These are phyloP conservation scores for Pterobdella sp. DNA, from an alignment of 2,888 invertebrate genomes.

Conservation along the genomic window DNA sequence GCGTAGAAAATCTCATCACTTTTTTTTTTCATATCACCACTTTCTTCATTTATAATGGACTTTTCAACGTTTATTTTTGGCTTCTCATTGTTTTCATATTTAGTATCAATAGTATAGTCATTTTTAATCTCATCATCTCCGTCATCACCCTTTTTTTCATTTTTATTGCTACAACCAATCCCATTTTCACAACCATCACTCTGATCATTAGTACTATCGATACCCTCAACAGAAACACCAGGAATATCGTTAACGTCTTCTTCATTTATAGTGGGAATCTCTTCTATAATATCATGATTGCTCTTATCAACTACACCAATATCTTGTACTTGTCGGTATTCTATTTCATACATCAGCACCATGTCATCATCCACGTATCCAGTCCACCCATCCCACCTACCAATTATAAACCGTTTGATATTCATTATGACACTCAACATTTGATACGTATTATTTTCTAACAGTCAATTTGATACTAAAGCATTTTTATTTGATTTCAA, in stretches of 20 bases:
- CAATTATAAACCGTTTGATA: too few relatives aligned
- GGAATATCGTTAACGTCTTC: not conserved
- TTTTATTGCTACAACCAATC: not conserved
- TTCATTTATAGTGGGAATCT: too few relatives aligned
- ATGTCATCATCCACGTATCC: conserved; percentile 25
- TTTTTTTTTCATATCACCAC: not conserved
- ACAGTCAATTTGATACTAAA: too few relatives aligned
- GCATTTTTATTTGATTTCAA: not conserved
- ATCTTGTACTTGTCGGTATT: conserved; percentile 28
- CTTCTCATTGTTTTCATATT: not conserved
- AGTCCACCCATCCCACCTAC: conserved; percentile 32
- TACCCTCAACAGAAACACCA: not conserved
- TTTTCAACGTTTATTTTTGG: not conserved
- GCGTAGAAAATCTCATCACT: not conserved
- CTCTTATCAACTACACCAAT: too few relatives aligned
- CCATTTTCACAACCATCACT: not conserved
- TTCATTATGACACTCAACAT: too few relatives aligned
- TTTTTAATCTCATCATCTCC: not conserved
- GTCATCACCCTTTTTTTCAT: not conserved
- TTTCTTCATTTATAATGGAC: not conserved
- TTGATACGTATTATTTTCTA: too few relatives aligned
- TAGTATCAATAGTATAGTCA: not conserved
- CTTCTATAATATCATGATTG: too few relatives aligned
- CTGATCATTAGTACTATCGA: not conserved
- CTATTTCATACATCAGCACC: conserved; percentile 29